Base-by-base conservation (phyloP, 2,797 vertebrate species). In the Channallabes apus region DNA sequence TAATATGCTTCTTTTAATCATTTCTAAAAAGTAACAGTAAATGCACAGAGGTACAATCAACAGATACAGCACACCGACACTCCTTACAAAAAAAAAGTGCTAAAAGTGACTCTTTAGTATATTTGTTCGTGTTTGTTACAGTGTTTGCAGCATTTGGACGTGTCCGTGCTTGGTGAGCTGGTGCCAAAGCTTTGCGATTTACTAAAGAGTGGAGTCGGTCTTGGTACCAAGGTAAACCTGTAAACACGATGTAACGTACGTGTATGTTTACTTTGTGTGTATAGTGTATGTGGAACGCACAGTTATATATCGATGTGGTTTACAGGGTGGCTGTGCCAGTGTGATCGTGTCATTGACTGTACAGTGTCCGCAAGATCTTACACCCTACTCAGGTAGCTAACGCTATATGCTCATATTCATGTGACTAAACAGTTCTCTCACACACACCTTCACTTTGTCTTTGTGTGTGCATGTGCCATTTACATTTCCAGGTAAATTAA, bases 101-200 rank as follows among this genome's bases (percentile, higher is more conserved):
- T 46, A 11, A 75, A 27, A 56, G 18, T 32, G 1, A 46, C 6
- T 32, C 17, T 77, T 35, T 56, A 32, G 1, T 20, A 58, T 15
- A 64, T 29, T 2, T 41, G 24, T 80, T 17, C 76, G 27, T 85
- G 67, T 81, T 4, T 82, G 29, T 77, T 85, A 58, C 91, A 99
- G 98, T 98, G 98, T 94, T 94, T 99, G 92, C 98, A 99, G 85
- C 98, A 99, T 91, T 94, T 99, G 61, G 98, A 99, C 89, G 96
- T 96, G 11, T 96, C 96, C 0, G 97, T 99, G 82, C 93, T 99
- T 4, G 95, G 96, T 61, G 97, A 98, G 82, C 95, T 99, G 86
- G 94, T 99, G 88, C 98, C 98, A 84, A 96, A 95, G 46, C 94
- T 99, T 38, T 99, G 97, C 91, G 98, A 99, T 77, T 94, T 99